Evolutionary conservation across 2,888 invertebrate genomes (phyloP).

Genomic region (Drosophila borealis): DNA sequence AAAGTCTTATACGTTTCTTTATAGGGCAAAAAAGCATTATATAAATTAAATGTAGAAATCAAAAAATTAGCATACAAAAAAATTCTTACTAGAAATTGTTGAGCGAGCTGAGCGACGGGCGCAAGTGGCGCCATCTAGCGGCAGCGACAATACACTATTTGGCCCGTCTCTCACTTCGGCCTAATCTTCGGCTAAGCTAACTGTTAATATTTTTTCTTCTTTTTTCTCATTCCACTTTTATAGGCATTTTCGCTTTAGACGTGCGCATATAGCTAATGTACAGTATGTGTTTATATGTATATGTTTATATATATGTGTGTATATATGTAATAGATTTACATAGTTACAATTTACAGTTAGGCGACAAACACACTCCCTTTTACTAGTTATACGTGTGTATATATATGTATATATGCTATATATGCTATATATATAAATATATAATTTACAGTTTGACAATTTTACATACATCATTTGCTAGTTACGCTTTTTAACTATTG

Average conservation of each 20-base stretch:
- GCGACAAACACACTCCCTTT: constrained; percentile 56
- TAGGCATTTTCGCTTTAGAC: constrained; percentile 48
- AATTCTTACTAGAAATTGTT: constrained; percentile 55
- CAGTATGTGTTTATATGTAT: constrained; percentile 24
- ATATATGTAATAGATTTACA: constrained; percentile 45
- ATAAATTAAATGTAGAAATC: constrained; percentile 66
- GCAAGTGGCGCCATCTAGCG: constrained; percentile 39
- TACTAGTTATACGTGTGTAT: constrained; percentile 22
- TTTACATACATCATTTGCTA: constrained; percentile 51
- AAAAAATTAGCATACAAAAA: constrained; percentile 55
- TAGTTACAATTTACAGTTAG: constrained; percentile 60
- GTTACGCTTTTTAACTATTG: constrained; percentile 33
- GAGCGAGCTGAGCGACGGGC: constrained; percentile 37
- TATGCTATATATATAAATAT: constrained; percentile 15
- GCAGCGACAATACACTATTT: not conserved
- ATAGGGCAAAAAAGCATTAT: constrained; percentile 81
- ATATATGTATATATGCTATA: constrained; percentile 6
- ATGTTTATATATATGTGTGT: constrained; percentile 7
- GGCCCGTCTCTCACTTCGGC: constrained; percentile 1
- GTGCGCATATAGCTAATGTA: constrained; percentile 64
- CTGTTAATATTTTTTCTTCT: not conserved
- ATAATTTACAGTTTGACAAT: constrained; percentile 42
- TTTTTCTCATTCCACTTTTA: constrained; percentile 10
- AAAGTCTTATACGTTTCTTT: constrained; percentile 83
- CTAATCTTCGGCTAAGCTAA: constrained; percentile 30